Evolutionary conservation across 2,797 vertebrate genomes (phyloP).

Genomic region (Molossus molossus): DNA sequence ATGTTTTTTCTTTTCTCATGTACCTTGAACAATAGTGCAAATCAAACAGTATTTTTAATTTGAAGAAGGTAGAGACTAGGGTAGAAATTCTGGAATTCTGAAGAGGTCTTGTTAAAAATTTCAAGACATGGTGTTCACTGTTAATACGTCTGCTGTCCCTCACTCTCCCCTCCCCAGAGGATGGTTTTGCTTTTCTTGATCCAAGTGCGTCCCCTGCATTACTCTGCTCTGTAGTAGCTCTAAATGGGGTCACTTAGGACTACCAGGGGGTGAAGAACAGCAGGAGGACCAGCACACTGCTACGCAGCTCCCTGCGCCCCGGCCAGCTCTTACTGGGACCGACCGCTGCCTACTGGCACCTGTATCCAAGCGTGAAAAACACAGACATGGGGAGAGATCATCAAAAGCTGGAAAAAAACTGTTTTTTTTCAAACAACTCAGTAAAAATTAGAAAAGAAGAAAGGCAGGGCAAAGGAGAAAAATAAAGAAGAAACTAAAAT

Average conservation of each 20-base stretch:
- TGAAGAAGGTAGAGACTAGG: background rate
- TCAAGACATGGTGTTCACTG: background rate
- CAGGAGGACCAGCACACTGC: background rate
- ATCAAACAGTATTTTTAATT: constrained; percentile 18
- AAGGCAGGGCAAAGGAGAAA: background rate
- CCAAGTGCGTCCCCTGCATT: background rate
- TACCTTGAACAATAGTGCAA: background rate
- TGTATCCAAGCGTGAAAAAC: background rate
- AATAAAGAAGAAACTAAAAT: constrained; percentile 8
- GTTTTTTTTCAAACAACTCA: constrained; percentile 39
- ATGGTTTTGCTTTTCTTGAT: background rate
- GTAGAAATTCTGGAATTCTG: background rate
- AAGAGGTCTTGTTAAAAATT: background rate
- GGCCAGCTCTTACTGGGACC: background rate
- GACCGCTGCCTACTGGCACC: background rate
- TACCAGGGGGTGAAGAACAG: background rate
- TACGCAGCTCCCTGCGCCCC: background rate
- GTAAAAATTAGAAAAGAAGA: constrained; percentile 2
- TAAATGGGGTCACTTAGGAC: background rate
- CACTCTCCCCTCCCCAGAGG: background rate
- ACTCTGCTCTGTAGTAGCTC: background rate
- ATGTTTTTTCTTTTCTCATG: background rate
- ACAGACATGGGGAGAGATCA: background rate
- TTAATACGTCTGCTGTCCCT: background rate
- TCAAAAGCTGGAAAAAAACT: background rate